These are phyloP conservation scores for Polylopha cassiicola DNA, from an alignment of 2,888 invertebrate genomes.

Conservation along the genomic window DNA sequence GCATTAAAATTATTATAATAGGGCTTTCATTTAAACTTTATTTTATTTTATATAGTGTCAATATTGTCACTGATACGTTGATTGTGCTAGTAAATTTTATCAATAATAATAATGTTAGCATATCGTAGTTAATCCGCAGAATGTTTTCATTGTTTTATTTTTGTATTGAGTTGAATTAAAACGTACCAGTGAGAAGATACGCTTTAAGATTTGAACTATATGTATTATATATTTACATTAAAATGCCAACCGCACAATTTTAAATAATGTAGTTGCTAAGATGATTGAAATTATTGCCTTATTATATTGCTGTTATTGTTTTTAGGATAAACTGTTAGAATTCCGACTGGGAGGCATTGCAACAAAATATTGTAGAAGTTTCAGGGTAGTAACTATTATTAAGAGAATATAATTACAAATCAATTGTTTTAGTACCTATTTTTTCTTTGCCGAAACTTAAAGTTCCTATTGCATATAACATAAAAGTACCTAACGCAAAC, in stretches of 20 bases:
- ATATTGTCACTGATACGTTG: conserved; percentile 19
- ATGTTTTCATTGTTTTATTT: conserved; percentile 29
- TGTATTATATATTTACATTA: conserved; percentile 43
- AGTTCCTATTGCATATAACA: no score
- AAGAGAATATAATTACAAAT: no score
- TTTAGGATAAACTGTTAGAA: conserved; percentile 8
- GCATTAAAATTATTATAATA: conserved; percentile 18
- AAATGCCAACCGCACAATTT: conserved; percentile 60
- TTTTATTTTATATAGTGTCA: conserved; percentile 17
- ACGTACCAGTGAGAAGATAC: conserved; percentile 50
- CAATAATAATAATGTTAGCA: conserved; percentile 46
- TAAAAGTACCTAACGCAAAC: no score
- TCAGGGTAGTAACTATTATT: no score
- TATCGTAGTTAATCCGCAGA: conserved; percentile 47
- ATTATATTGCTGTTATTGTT: conserved; percentile 17
- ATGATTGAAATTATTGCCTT: conserved; percentile 19
- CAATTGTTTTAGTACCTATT: no score
- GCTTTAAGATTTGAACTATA: conserved; percentile 44
- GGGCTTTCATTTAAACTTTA: conserved; percentile 19
- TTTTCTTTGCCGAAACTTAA: no score
- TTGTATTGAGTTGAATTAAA: conserved; percentile 38
- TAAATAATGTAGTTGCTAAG: conserved; percentile 22
- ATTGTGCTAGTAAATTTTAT: conserved; percentile 21
- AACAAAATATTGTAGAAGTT: no score
- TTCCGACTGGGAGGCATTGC: conserved; percentile 3